phyloP scores from a whole-genome alignment of 2,797 vertebrate species.

The Leptodactylus fallax region DNA sequence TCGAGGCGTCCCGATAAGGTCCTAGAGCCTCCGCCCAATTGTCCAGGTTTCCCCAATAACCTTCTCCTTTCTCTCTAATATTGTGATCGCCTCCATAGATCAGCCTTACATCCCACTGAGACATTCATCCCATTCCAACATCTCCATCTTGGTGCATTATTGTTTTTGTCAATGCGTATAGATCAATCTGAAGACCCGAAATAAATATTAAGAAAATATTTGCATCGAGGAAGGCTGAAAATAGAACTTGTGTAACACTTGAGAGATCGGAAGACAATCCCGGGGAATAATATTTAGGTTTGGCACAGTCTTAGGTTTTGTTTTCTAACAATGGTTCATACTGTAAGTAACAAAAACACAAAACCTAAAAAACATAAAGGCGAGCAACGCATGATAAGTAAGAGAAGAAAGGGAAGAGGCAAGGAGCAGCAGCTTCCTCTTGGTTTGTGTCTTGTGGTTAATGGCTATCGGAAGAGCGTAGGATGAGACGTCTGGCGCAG shows the following conservation, averaged over 20 bases:
- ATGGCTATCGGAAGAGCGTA: constrained; percentile 49
- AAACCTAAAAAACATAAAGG: constrained; percentile 20
- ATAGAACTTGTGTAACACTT: constrained; percentile 33
- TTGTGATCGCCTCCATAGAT: too few relatives aligned
- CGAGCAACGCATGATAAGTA: not conserved
- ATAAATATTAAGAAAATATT: constrained; percentile 5
- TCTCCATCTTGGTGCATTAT: too few relatives aligned
- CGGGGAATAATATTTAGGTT: constrained; percentile 41
- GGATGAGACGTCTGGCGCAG: constrained; percentile 34
- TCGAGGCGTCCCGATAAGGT: too few relatives aligned
- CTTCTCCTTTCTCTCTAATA: too few relatives aligned
- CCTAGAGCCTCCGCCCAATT: too few relatives aligned
- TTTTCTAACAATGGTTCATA: constrained; percentile 41
- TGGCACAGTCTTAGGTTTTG: constrained; percentile 30
- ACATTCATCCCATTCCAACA: too few relatives aligned
- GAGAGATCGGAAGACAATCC: constrained; percentile 51
- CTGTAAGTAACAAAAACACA: constrained; percentile 48
- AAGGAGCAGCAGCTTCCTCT: constrained; percentile 42
- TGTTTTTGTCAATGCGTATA: too few relatives aligned
- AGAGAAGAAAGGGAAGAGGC: constrained; percentile 36
- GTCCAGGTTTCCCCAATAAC: too few relatives aligned
- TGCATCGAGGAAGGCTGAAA: constrained; percentile 14
- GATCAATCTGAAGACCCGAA: not conserved
- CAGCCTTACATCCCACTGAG: too few relatives aligned
- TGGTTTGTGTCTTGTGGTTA: constrained; percentile 39